Conservation (phyloP, 2,888 invertebrate species). For the Neocrepidodera transversa region DNA sequence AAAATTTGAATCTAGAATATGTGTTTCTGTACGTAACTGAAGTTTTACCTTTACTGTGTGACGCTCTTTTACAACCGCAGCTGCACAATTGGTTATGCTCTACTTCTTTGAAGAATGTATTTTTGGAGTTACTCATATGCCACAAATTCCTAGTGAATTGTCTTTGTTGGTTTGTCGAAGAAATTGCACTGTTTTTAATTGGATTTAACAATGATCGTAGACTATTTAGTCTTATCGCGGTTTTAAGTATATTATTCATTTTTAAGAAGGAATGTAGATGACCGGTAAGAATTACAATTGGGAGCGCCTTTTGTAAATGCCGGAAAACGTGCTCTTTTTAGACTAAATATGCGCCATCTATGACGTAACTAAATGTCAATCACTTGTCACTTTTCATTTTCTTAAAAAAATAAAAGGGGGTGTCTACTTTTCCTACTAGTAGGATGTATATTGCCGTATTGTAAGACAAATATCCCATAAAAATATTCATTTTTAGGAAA, state of each 20-base stretch:
- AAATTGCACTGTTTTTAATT: conserved; percentile 51
- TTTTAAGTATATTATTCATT: conserved; percentile 76
- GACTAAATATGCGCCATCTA: neutral
- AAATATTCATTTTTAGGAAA: too few species aligned
- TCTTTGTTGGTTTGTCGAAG: conserved; percentile 61
- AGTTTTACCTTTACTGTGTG: conserved; percentile 74
- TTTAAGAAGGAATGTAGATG: conserved; percentile 51
- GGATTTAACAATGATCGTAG: conserved; percentile 51
- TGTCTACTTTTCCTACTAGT: too few species aligned
- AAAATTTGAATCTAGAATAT: conserved; percentile 25
- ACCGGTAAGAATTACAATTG: conserved; percentile 17
- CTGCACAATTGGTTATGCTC: conserved; percentile 72
- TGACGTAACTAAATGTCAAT: too few species aligned
- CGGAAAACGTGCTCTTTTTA: conserved; percentile 18
- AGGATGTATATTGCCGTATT: too few species aligned
- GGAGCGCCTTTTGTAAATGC: neutral
- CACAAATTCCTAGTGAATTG: conserved; percentile 75
- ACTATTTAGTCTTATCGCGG: conserved; percentile 63
- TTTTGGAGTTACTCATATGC: conserved; percentile 70
- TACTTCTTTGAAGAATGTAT: conserved; percentile 56
- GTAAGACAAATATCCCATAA: too few species aligned
- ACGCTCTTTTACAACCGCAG: conserved; percentile 64
- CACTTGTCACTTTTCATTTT: too few species aligned
- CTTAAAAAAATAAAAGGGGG: too few species aligned
- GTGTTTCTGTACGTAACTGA: neutral